Evolutionary conservation across 2,888 invertebrate genomes (phyloP).

Genomic region (Dryomyza anilis): DNA sequence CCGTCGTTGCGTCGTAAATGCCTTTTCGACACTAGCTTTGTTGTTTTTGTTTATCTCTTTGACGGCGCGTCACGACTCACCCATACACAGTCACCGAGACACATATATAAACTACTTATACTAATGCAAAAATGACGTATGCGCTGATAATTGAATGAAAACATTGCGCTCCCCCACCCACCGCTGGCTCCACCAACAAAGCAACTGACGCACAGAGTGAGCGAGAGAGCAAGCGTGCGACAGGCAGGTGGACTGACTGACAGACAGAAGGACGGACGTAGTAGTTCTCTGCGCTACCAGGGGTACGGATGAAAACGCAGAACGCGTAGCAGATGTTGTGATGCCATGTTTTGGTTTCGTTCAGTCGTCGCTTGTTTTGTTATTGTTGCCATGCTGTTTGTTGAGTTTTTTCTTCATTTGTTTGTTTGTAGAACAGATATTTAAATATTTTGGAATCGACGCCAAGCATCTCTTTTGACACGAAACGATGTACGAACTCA

Average conservation of each 20-base stretch:
- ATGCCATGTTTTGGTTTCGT: no score
- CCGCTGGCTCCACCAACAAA: not conserved
- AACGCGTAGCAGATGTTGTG: no score
- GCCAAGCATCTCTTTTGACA: no score
- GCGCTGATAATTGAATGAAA: constrained; percentile 32
- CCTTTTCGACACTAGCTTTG: not conserved
- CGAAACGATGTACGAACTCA: no score
- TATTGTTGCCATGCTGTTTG: no score
- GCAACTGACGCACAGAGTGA: not conserved
- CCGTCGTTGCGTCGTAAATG: not conserved
- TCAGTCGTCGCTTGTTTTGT: no score
- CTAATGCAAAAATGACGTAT: constrained; percentile 38
- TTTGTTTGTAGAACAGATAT: no score
- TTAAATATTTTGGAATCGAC: no score
- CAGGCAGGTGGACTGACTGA: not conserved
- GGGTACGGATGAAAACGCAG: no score
- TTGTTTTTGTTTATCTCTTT: no score
- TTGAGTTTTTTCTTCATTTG: no score
- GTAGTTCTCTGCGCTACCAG: no score
- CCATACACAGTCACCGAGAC: not conserved
- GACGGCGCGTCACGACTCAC: constrained; percentile 5
- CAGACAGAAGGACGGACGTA: not conserved
- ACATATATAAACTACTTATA: constrained; percentile 15
- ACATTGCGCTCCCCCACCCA: constrained; percentile 8
- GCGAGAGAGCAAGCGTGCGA: not conserved